These are phyloP conservation scores for Pelecanoides urinatrix DNA, from an alignment of 2,113 vertebrate genomes.

Conservation along the genomic window DNA sequence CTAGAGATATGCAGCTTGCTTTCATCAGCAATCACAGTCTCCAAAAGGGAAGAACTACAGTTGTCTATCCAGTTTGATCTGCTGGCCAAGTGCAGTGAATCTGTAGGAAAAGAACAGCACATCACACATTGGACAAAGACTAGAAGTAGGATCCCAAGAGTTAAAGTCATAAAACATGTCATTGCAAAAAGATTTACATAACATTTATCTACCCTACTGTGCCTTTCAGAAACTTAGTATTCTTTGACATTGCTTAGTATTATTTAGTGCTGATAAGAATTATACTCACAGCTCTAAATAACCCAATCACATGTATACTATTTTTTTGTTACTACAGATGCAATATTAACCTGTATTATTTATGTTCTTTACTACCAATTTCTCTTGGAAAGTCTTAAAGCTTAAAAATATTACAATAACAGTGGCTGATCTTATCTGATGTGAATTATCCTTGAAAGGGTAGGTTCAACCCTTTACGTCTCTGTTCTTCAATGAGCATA, in stretches of 20 bases:
- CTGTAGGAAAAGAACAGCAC: neutral
- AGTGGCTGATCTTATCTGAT: neutral
- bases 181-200: neutral
- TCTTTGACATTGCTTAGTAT: neutral
- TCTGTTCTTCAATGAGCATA: neutral
- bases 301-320: neutral
- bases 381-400: neutral
- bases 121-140: neutral
- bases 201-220: neutral
- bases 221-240: neutral
- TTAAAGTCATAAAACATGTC: neutral
- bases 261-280: neutral
- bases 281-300: neutral
- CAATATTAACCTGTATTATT: neutral
- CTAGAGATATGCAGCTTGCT: neutral
- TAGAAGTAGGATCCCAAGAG: neutral
- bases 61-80: neutral
- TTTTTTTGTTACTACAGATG: neutral
- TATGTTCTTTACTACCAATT: neutral
- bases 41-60: neutral
- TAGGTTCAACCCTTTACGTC: neutral
- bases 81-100: neutral
- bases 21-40: neutral
- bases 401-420: neutral
- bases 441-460: conserved; percentile 5